A percentile compares a stretch with the other conserved stretches of the same genome.
These are phyloP conservation scores for Chorisops tibialis DNA, from an alignment of 2,888 invertebrate genomes.

Conservation along the genomic window DNA sequence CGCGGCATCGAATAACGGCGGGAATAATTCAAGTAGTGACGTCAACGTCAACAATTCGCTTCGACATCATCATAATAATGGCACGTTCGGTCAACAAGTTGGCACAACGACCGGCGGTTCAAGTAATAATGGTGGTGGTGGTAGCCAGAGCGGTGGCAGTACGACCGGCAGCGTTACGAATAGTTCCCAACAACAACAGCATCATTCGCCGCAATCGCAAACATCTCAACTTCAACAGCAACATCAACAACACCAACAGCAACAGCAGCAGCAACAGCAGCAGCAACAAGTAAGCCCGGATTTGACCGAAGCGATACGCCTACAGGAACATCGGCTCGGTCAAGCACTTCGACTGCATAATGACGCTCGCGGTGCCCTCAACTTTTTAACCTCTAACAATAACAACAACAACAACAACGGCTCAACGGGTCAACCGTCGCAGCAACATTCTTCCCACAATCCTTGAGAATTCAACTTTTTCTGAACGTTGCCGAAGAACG, in stretches of 20 bases:
- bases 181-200: slow-evolving; percentile 69
- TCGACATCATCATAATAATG: slow-evolving; percentile 30
- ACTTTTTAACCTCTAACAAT: slow-evolving; percentile 60
- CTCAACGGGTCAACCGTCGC: slow-evolving; percentile 38
- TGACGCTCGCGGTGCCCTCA: slow-evolving; percentile 70
- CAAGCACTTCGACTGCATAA: slow-evolving; percentile 78
- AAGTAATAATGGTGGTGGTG: neutral
- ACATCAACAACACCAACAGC: slow-evolving; percentile 16
- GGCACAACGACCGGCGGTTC: slow-evolving; percentile 9
- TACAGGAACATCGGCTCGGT: slow-evolving; percentile 76
- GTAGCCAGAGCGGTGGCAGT: slow-evolving; percentile 51
- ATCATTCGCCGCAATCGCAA: slow-evolving; percentile 48
- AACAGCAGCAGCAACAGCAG: slow-evolving; percentile 33
- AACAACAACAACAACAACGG: neutral
- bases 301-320: slow-evolving; percentile 66
- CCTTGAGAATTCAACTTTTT: slow-evolving; percentile 81
- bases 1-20: slow-evolving; percentile 55
- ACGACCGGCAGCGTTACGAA: slow-evolving; percentile 56
- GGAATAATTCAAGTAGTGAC: slow-evolving; percentile 30
- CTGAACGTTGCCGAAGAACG: slow-evolving; percentile 46
- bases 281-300: slow-evolving; percentile 62
- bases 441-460: slow-evolving; percentile 56
- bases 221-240: slow-evolving; percentile 26
- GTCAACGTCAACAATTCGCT: slow-evolving; percentile 30
- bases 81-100: slow-evolving; percentile 13